Evolutionary conservation across 2,888 invertebrate genomes (phyloP).

Genomic region (Rhagophthalmus giganteus): DNA sequence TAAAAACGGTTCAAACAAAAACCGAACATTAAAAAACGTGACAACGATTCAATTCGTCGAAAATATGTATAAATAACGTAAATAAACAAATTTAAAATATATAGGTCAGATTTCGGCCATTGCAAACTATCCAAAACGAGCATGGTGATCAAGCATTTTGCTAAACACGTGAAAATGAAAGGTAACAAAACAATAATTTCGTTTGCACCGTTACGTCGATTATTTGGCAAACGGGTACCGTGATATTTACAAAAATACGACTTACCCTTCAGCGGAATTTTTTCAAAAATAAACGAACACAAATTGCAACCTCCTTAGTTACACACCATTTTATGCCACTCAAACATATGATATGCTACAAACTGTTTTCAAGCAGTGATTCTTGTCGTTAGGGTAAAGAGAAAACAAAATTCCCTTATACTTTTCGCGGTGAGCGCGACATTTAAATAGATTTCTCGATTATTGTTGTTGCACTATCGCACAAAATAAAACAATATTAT

Average conservation of each 20-base stretch:
- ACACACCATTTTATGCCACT: conserved; percentile 56
- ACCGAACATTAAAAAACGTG: too few relatives aligned
- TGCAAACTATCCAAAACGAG: conserved; percentile 49
- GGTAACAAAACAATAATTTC: conserved; percentile 14
- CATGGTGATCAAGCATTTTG: conserved; percentile 53
- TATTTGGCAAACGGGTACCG: conserved; percentile 12
- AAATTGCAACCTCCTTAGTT: conserved; percentile 34
- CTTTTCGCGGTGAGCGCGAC: neutral
- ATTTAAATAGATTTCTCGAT: conserved; percentile 1
- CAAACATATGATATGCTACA: conserved; percentile 54
- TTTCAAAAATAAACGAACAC: conserved; percentile 45
- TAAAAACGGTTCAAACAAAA: too few relatives aligned
- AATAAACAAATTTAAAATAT: conserved; percentile 45
- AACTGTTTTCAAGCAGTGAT: conserved; percentile 38
- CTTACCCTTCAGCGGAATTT: conserved; percentile 48
- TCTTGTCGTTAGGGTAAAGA: conserved; percentile 17
- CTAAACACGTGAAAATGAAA: conserved; percentile 19
- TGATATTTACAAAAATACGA: conserved; percentile 33
- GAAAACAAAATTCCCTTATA: conserved; percentile 20
- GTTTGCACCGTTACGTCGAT: conserved; percentile 16
- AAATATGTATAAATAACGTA: conserved; percentile 1
- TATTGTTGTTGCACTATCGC: neutral
- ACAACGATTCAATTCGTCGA: too few relatives aligned
- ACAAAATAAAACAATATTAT: too few relatives aligned
- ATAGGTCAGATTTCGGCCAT: conserved; percentile 59